Evolutionary conservation across 2,888 invertebrate species (phyloP).

Genomic region (Drosophila antonietae): DNA sequence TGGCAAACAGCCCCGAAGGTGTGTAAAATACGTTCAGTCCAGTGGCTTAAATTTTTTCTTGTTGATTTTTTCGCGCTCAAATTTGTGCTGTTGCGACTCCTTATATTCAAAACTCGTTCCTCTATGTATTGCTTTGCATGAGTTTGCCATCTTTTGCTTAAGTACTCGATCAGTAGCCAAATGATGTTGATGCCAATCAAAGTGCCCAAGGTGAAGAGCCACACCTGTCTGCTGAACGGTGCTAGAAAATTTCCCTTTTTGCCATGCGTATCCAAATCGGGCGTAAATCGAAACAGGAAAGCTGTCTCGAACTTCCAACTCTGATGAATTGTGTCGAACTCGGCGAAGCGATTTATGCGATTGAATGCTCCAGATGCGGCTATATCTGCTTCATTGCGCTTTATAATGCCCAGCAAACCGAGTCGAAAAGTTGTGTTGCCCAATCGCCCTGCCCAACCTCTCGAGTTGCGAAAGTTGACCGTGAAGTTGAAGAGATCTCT

Average conservation of each 20-base stretch:
- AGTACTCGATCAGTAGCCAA: constrained; percentile 71
- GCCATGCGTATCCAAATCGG: constrained; percentile 73
- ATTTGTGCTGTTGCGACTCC: not conserved
- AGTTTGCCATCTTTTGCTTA: constrained; percentile 27
- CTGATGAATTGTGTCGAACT: constrained; percentile 82
- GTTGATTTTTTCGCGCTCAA: not conserved
- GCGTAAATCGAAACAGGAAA: constrained; percentile 82
- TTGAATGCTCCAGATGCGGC: constrained; percentile 82
- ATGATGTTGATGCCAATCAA: constrained; percentile 63
- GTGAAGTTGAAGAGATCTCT: constrained; percentile 81
- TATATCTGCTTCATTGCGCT: constrained; percentile 83
- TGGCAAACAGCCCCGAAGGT: constrained; percentile 81
- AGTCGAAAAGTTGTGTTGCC: constrained; percentile 79
- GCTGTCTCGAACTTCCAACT: constrained; percentile 82
- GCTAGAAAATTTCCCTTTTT: constrained; percentile 81
- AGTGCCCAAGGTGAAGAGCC: constrained; percentile 64
- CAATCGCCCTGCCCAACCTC: constrained; percentile 83
- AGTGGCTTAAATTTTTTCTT: constrained; percentile 19
- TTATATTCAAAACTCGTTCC: not conserved
- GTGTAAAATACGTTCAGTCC: constrained; percentile 59
- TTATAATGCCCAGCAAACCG: constrained; percentile 80
- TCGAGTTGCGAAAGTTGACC: constrained; percentile 79
- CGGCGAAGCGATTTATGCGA: constrained; percentile 81
- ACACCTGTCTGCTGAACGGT: constrained; percentile 80
- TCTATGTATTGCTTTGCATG: not conserved